Percentiles rank a stretch among this genome's conserved stretches.
Evolutionary conservation across 2,113 vertebrate species (phyloP).

Genomic region (Seriola quinqueradiata): DNA sequence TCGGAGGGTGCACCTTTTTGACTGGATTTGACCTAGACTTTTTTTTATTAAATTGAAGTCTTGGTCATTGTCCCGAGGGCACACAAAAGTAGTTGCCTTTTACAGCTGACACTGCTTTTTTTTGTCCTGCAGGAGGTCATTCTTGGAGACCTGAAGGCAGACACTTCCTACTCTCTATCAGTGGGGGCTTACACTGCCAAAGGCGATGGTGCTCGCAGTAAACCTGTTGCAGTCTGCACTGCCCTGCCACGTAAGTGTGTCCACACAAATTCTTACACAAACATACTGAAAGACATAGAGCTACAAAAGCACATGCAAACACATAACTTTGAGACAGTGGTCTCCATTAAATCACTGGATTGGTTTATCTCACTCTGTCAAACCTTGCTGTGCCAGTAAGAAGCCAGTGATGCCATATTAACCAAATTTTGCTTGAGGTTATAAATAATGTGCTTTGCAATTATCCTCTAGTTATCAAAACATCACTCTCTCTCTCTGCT

Average conservation of each 20-base stretch:
- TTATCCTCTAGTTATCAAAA: conserved; percentile 56
- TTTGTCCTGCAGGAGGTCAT: conserved; percentile 89
- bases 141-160: conserved; percentile 92
- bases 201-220: conserved; percentile 96
- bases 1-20: not conserved
- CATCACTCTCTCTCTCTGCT: conserved; percentile 19
- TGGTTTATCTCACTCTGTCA: conserved; percentile 40
- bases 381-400: conserved; percentile 33
- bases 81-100: conserved; percentile 5
- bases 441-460: conserved; percentile 54
- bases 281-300: not conserved
- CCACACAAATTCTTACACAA: not conserved
- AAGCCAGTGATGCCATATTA: conserved; percentile 25
- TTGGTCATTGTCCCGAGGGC: conserved; percentile 11
- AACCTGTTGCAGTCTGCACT: conserved; percentile 90
- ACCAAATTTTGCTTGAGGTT: conserved; percentile 47
- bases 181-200: conserved; percentile 98
- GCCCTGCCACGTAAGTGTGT: conserved; percentile 89
- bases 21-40: not conserved
- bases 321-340: conserved; percentile 11
- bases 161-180: conserved; percentile 95
- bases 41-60: conserved; percentile 10
- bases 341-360: conserved; percentile 55
- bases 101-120: conserved; percentile 50
- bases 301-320: not conserved